Percentiles rank a stretch among this genome's conserved stretches.
These are phyloP conservation scores for Eupithecia pulchellata DNA, from an alignment of 2,888 invertebrate species.

Conservation along the genomic window DNA sequence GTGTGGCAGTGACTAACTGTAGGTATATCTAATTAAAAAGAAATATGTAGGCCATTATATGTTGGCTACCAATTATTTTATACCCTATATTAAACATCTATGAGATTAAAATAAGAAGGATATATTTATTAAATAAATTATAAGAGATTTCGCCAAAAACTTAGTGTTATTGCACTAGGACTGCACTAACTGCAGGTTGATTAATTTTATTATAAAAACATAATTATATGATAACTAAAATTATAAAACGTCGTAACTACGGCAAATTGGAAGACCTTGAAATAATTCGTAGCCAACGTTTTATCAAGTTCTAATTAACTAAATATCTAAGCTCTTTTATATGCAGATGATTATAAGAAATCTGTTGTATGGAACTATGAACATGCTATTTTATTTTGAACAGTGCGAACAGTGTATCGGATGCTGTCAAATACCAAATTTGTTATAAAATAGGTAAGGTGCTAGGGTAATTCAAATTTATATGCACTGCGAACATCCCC, in stretches of 20 bases:
- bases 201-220: constrained; percentile 50
- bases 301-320: constrained; percentile 57
- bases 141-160: constrained; percentile 64
- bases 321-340: constrained; percentile 68
- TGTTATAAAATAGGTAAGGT: constrained; percentile 31
- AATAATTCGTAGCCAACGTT: constrained; percentile 85
- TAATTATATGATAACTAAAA: constrained; percentile 45
- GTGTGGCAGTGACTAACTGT: constrained; percentile 74
- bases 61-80: constrained; percentile 84
- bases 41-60: constrained; percentile 75
- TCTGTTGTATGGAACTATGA: constrained; percentile 32
- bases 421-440: constrained; percentile 34
- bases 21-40: constrained; percentile 58
- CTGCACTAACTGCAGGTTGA: constrained; percentile 71
- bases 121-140: constrained; percentile 70
- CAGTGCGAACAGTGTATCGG: constrained; percentile 39
- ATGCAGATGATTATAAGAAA: constrained; percentile 51
- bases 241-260: constrained; percentile 54
- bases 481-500: constrained; percentile 22
- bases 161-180: constrained; percentile 78
- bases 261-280: constrained; percentile 79
- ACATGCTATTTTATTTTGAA: constrained; percentile 44
- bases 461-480: constrained; percentile 32
- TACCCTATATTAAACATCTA: constrained; percentile 52
- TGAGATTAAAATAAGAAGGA: constrained; percentile 51